Base-by-base conservation (phyloP, 1,140 invertebrate genomes). In the Cepaea nemoralis region DNA sequence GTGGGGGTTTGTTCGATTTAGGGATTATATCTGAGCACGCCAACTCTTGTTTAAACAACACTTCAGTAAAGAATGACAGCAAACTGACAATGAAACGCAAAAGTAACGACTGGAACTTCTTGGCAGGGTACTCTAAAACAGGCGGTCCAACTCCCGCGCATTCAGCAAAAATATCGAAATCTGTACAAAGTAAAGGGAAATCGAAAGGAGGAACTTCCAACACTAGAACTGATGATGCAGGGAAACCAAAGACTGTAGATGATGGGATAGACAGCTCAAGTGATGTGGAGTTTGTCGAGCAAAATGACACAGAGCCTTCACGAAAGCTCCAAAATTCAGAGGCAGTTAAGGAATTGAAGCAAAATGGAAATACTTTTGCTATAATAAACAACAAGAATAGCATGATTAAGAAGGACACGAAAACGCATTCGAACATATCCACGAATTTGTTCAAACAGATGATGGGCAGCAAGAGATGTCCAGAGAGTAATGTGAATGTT, bases 21-120 rank as follows among this genome's bases (percentile, higher is more conserved):
- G 33, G 76, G 2, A 19, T 77, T 1, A 88, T 89, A 33, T 85
- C 84, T 39, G 40, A 77, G 39, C 88, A 89, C 77, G 84, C 86
- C 3, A 84, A 89, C 71, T 66, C 80, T 12, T 89, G 88, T 76
- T 55, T 88, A 1, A 85, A 85, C 42, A 66, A 66, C 22, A 42
- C 73, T 22, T 35, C 6, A 48, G 31, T 75, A 35, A 50, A 37
- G 27, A 48, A 27, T 10, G 35, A 74, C 22, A 37, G 27, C 24
- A n/a, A n/a, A n/a, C 24, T 48, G 39, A 45, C 45, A n/a, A 67
- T n/a, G 63, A 67, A 50, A 63, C 22, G 45, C 10, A 63, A 33
- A 55, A 73, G 0, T 45, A 48, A 0, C 42, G 77, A 39, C 35
- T 75, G 77, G 77, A 40, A 33, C 22, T 79, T 79, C 33, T 31